Percentiles rank a stretch among this genome's conserved stretches.
Conservation (phyloP, 2,888 invertebrate species). For the Drosophila anomalata region DNA sequence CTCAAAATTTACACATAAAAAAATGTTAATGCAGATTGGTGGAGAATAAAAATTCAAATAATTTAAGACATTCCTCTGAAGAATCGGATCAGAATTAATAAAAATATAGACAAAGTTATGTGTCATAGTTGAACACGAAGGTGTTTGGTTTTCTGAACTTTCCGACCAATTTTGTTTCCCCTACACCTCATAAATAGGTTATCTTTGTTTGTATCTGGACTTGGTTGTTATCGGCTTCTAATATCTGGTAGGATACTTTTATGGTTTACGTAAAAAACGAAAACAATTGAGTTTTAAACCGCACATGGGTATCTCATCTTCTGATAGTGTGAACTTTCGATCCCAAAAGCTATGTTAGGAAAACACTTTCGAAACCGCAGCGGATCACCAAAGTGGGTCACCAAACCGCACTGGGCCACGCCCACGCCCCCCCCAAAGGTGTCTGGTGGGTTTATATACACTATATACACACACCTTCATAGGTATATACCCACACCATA, state of each 20-base stretch:
- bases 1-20: no score
- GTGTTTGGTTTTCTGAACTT: not conserved
- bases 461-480: not conserved
- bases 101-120: not conserved
- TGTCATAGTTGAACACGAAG: not conserved
- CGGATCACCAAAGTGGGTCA: conserved; percentile 38
- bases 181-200: not conserved
- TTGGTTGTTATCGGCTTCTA: not conserved
- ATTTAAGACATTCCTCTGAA: no score
- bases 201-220: not conserved
- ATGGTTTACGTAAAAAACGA: not conserved
- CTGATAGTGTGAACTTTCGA: not conserved
- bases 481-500: not conserved
- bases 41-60: no score
- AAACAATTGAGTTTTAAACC: not conserved
- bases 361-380: conserved; percentile 42
- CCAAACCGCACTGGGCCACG: conserved; percentile 39
- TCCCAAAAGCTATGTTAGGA: not conserved
- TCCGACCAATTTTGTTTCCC: not conserved
- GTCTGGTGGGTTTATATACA: conserved; percentile 22
- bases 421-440: conserved; percentile 29
- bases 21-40: no score
- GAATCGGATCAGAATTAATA: not conserved
- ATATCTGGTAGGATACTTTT: not conserved
- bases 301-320: conserved; percentile 27